Base-by-base conservation (phyloP, 2,113 vertebrate genomes). In the Zeus faber region DNA sequence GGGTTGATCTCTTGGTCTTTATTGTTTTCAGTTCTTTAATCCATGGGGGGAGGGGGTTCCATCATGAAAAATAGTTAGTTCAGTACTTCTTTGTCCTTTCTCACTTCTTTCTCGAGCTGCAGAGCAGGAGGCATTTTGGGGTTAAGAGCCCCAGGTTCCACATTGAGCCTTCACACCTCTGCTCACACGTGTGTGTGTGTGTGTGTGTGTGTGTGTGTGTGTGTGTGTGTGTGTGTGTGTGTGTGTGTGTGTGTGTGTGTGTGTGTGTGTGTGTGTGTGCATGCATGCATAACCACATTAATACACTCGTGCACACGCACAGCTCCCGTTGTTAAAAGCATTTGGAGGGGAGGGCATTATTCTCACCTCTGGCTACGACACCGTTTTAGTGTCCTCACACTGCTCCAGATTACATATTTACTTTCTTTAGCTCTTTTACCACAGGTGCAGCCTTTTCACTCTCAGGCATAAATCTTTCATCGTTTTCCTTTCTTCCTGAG, bases 91-190 rank as follows among this genome's bases (percentile, higher is more conserved):
- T n/a, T n/a, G n/a, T n/a, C n/a, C n/a, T n/a, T n/a, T n/a, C n/a
- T n/a, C n/a, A n/a, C n/a, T n/a, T n/a, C n/a, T n/a, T n/a, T n/a
- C n/a, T n/a, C n/a, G 68, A 62, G 46, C 58, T 20, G 2, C 57
- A 44, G 50, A 5, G 6, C 13, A 11, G 26, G 61, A 84, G 82
- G 75, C 77, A 76, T 71, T 17, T 67, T 26, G 47, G 59, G 74
- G 78, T 53, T 82, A 85, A 88, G 81, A 86, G 81, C 81, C 74
- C 54, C 65, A 67, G n/a, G n/a, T n/a, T n/a, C n/a, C n/a, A n/a
- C n/a, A n/a, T n/a, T n/a, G n/a, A n/a, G n/a, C n/a, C n/a, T 87
- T 88, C 76, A 82, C 86, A 88, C 88, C 76, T 85, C 52, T 25
- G 26, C 71, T n/a, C n/a, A n/a, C n/a, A n/a, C n/a, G n/a, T n/a